Conservation (phyloP, 2,113 vertebrate genomes). For the Tricholaema leucomelas region DNA sequence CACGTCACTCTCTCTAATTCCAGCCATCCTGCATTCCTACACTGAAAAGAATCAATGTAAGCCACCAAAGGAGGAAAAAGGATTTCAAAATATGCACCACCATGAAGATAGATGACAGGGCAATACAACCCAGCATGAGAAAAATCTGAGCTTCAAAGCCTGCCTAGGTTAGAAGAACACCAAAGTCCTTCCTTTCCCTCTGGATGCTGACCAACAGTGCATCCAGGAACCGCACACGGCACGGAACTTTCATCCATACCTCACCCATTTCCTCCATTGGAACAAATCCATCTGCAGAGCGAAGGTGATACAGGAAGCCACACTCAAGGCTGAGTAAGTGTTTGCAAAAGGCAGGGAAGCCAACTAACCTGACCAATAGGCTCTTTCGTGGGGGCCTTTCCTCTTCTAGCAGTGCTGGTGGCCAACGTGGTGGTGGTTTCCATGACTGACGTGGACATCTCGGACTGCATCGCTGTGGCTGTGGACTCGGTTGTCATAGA, state of each 20-base stretch:
- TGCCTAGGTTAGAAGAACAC: neutral
- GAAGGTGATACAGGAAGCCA: neutral
- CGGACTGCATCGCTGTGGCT: conserved; percentile 94
- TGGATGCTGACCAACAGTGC: neutral
- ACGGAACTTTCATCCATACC: too few relatives aligned
- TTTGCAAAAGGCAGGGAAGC: neutral
- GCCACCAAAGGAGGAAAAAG: neutral
- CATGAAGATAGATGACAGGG: neutral
- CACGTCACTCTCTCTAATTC: neutral
- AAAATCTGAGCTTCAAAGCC: neutral
- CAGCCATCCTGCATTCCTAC: neutral
- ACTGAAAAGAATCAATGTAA: neutral
- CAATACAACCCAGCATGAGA: neutral
- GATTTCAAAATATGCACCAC: neutral
- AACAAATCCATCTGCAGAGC: neutral
- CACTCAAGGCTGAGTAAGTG: neutral
- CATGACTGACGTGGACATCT: conserved; percentile 96
- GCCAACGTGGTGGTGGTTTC: conserved; percentile 96
- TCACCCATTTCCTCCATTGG: neutral
- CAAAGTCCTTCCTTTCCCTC: neutral
- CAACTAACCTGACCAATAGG: conserved; percentile 87
- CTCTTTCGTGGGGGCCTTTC: conserved; percentile 91
- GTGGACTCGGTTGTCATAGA: conserved; percentile 98
- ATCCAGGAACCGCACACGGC: neutral
- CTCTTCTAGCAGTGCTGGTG: conserved; percentile 85